phyloP scores from a whole-genome alignment of 2,113 vertebrate genomes.

The Copsychus sechellarum region DNA sequence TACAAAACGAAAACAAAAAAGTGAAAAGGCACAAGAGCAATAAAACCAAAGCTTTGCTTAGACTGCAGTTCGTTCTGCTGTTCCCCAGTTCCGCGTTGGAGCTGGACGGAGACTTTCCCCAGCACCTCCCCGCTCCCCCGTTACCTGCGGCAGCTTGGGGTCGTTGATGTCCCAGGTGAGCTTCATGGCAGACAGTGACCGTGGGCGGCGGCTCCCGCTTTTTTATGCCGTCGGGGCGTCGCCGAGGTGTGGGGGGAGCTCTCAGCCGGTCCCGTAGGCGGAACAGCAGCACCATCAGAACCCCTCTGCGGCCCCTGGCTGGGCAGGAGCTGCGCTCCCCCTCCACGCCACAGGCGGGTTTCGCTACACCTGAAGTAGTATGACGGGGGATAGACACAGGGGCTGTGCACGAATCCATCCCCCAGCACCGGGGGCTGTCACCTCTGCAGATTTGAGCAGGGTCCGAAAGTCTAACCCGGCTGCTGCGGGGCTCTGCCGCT shows the following conservation, averaged over 20 bases:
- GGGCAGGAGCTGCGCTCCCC: neutral
- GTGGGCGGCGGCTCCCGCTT: conserved; percentile 41
- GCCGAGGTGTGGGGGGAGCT: accelerated
- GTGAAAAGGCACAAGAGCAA: accelerated
- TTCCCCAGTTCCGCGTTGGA: accelerated
- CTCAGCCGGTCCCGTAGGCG: neutral
- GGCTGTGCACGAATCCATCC: neutral
- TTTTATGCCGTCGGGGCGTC: conserved; percentile 60
- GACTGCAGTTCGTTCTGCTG: accelerated
- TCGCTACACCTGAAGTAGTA: neutral
- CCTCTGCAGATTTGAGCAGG: too few relatives aligned
- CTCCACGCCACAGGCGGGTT: too few relatives aligned
- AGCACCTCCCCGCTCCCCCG: accelerated
- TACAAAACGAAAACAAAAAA: neutral
- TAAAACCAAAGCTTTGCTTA: accelerated
- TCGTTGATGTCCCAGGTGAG: conserved; percentile 96
- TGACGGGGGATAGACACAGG: accelerated
- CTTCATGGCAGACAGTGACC: conserved; percentile 79
- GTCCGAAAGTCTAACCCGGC: accelerated
- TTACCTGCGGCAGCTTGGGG: conserved; percentile 92
- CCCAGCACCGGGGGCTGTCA: accelerated
- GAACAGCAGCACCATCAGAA: neutral
- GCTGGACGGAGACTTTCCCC: too few relatives aligned
- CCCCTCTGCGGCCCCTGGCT: accelerated
- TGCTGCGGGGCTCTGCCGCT: neutral